Evolutionary conservation across 2,797 vertebrate species (phyloP).

Genomic region (Cuniculus paca): DNA sequence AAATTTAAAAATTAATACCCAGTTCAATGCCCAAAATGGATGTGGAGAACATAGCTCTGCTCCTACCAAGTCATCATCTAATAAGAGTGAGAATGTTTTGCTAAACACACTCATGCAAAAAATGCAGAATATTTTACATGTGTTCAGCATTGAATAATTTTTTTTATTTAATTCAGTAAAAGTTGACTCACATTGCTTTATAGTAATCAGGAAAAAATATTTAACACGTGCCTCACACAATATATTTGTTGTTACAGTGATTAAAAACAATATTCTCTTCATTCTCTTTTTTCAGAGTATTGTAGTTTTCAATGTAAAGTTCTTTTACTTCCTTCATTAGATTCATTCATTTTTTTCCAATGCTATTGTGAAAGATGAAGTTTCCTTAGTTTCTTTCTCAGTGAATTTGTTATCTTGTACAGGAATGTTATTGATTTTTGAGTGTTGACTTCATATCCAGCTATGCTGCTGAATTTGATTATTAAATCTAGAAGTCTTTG

Average conservation of each 20-base stretch:
- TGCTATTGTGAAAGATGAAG: not conserved
- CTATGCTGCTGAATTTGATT: not conserved
- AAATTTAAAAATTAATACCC: not conserved
- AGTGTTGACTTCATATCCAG: not conserved
- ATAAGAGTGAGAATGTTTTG: not conserved
- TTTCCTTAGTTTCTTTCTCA: not conserved
- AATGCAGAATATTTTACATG: not conserved
- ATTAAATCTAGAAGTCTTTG: not conserved
- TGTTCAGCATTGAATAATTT: not conserved
- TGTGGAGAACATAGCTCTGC: not conserved
- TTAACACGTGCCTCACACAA: not conserved
- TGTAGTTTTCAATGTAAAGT: not conserved
- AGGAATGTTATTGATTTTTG: not conserved
- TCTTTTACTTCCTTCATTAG: not conserved
- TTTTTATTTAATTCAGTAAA: slow-evolving; percentile 54
- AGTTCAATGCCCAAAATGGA: not conserved
- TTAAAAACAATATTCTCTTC: not conserved
- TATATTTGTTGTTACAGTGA: not conserved
- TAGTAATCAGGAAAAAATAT: not conserved
- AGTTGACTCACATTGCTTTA: not conserved
- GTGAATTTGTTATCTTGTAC: not conserved
- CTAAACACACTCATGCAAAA: slow-evolving; percentile 29
- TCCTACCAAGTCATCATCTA: not conserved
- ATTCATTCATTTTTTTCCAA: not conserved
- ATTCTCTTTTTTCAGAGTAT: not conserved